Conservation (phyloP, 1,140 invertebrate genomes). For the Drosophila equinoxialis region DNA sequence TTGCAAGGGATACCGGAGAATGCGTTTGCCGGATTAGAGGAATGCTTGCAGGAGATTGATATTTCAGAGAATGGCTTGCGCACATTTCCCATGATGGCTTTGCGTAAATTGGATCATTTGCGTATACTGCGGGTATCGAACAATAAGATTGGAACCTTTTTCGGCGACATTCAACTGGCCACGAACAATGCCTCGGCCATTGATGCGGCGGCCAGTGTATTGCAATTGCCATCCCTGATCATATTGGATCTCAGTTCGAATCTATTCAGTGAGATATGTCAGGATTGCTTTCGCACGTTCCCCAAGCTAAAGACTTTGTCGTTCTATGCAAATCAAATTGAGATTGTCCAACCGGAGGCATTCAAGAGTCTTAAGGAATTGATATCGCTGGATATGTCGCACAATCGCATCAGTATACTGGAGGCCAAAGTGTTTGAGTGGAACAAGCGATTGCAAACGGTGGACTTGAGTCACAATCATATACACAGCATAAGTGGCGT, state of each 20-base stretch:
- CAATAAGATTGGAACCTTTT: constrained; percentile 89
- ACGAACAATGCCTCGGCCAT: constrained; percentile 82
- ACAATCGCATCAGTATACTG: constrained; percentile 92
- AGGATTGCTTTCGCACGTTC: constrained; percentile 91
- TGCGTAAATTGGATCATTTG: constrained; percentile 90
- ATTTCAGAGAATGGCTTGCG: constrained; percentile 93
- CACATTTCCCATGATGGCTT: constrained; percentile 90
- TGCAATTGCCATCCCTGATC: constrained; percentile 88
- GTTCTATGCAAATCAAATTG: constrained; percentile 92
- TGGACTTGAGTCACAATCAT: constrained; percentile 95
- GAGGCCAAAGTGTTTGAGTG: constrained; percentile 88
- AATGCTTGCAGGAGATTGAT: constrained; percentile 91
- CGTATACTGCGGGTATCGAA: constrained; percentile 90
- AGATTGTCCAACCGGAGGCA: constrained; percentile 89
- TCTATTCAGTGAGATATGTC: constrained; percentile 89
- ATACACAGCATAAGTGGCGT: constrained; percentile 92
- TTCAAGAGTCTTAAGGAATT: constrained; percentile 89
- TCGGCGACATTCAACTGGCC: constrained; percentile 68
- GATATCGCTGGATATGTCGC: constrained; percentile 93
- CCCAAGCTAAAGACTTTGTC: constrained; percentile 91
- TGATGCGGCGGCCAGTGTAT: constrained; percentile 64
- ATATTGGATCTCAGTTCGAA: constrained; percentile 94
- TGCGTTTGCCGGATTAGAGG: constrained; percentile 92
- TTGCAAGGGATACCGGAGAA: constrained; percentile 91
- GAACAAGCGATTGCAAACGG: constrained; percentile 90